These are phyloP conservation scores for Psix sp. DNA, from an alignment of 1,140 invertebrate genomes.

Conservation along the genomic window DNA sequence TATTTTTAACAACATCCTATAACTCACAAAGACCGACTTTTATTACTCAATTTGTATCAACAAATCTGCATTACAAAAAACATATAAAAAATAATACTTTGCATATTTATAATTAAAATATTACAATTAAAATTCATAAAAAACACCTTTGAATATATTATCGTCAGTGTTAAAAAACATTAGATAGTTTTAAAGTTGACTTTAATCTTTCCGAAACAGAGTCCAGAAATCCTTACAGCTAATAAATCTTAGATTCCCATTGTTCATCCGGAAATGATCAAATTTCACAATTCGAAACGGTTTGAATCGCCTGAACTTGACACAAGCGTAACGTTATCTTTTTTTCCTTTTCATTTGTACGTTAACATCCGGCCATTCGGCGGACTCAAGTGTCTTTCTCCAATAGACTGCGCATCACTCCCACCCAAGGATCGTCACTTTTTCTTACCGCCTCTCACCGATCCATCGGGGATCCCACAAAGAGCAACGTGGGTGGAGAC, in stretches of 20 bases:
- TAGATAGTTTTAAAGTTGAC: too few species aligned
- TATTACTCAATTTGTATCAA: too few species aligned
- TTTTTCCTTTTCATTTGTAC: slow-evolving; percentile 5
- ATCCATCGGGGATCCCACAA: slow-evolving; percentile 4
- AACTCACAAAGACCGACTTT: too few species aligned
- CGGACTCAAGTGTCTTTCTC: slow-evolving; percentile 1
- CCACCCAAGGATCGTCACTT: slow-evolving; percentile 3
- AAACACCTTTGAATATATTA: too few species aligned
- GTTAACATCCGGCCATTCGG: slow-evolving; percentile 7
- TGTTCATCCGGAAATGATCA: slow-evolving; percentile 7
- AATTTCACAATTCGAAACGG: slow-evolving; percentile 19
- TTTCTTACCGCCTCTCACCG: slow-evolving; percentile 10
- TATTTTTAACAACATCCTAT: too few species aligned
- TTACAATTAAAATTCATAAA: too few species aligned
- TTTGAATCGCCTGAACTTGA: not conserved
- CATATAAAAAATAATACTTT: too few species aligned
- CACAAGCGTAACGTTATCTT: not conserved
- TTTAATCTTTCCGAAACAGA: too few species aligned
- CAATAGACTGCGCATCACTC: not conserved
- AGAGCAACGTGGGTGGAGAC: slow-evolving; percentile 28
- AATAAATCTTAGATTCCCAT: not conserved
- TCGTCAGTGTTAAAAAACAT: too few species aligned
- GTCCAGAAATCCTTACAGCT: not conserved
- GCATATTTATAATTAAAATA: too few species aligned
- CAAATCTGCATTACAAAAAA: too few species aligned